Base-by-base conservation (phyloP, 2,888 invertebrate species). In the Reticulitermes lucifugus region DNA sequence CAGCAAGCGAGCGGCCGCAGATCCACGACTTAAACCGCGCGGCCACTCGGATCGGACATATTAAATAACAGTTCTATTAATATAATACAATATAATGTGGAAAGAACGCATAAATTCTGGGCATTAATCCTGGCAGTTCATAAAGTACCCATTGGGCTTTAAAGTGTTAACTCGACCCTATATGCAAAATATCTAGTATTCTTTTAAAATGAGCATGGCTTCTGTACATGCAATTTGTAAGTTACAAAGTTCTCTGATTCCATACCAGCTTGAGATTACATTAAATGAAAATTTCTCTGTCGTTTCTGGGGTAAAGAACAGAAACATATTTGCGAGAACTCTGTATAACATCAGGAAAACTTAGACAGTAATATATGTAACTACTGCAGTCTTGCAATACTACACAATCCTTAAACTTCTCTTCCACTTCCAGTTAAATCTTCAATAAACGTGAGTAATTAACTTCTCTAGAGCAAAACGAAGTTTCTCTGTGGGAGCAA, bases 361-460 rank as follows among this genome's bases (percentile, higher is more conserved):
- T 65, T 25, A 25, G 6, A 25, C 0, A n/a, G 14, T n/a, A 25
- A 25, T 25, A 65, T 65, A n/a, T 25, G 65, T 18, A 55, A 55
- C 46, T 55, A 55, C 12, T 55, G 55, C 18, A 18, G 55, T 18
- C 55, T n/a, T 65, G 65, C n/a, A n/a, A 25, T 65, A 65, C 7
- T 6, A 65, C 65, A 65, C 65, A 25, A 9, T 25, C 25, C 25
- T 25, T n/a, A 25, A 25, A 65, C 2, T 18, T 46, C 14, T 5
- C 65, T 65, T 65, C n/a, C n/a, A 65, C 18, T 73, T 29, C 6
- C 73, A 73, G 73, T 41, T 41, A 41, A 35, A 73, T 73, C 41
- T 73, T 73, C 73, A 73, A 73, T 73, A 73, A 73, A 73, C 41
- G 35, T 73, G 73, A 73, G 25, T 73, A 73, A 73, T 73, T 73